Conservation (phyloP, 1,140 invertebrate species). For the Rhyzopertha dominica region DNA sequence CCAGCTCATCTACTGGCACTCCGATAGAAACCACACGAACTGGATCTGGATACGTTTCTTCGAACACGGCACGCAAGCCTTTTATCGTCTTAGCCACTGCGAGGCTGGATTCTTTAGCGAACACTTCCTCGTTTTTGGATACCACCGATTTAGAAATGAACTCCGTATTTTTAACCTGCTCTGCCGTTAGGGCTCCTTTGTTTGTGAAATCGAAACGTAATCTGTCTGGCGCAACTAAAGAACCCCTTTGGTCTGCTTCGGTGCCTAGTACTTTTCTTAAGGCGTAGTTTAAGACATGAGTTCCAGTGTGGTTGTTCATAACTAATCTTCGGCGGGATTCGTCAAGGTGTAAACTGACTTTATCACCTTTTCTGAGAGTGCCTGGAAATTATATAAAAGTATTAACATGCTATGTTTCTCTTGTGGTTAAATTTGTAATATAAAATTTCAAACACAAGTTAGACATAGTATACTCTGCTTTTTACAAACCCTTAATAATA, state of each 20-base stretch:
- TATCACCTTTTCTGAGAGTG: conserved; percentile 79
- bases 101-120: conserved; percentile 82
- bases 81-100: conserved; percentile 85
- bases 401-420: background rate
- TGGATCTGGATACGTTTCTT: conserved; percentile 98
- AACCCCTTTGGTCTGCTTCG: conserved; percentile 95
- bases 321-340: conserved; percentile 73
- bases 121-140: conserved; percentile 75
- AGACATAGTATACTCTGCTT: no score
- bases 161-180: conserved; percentile 86
- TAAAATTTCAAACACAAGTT: background rate
- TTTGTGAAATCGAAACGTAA: conserved; percentile 96
- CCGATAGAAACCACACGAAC: conserved; percentile 96
- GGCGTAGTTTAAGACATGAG: conserved; percentile 94
- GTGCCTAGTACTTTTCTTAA: conserved; percentile 82
- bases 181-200: conserved; percentile 83
- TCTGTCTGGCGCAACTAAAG: conserved; percentile 95
- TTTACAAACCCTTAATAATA: no score
- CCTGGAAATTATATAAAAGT: conserved; percentile 3
- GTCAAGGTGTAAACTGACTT: conserved; percentile 78
- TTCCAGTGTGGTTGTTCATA: conserved; percentile 99
- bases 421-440: background rate
- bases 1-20: conserved; percentile 83
- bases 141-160: conserved; percentile 74
- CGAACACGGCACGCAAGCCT: conserved; percentile 96